Evolutionary conservation across 2,113 vertebrate genomes (phyloP).

Genomic region (Muntiacus reevesi): DNA sequence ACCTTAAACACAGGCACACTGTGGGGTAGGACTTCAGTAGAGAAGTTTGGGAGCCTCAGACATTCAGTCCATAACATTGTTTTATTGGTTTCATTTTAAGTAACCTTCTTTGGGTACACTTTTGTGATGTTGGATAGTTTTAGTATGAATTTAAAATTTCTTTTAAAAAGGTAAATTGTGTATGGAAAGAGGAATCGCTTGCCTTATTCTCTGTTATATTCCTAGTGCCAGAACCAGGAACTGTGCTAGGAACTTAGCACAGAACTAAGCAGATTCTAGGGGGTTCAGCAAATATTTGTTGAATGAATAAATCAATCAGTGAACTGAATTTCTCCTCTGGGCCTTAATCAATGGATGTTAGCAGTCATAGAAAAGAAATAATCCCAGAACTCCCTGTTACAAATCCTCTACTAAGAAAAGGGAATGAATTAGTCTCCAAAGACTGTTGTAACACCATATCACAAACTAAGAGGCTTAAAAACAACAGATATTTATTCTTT

Average conservation of each 20-base stretch:
- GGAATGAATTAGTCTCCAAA: neutral
- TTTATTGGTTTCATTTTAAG: neutral
- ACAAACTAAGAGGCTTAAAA: neutral
- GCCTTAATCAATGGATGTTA: neutral
- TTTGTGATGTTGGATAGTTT: neutral
- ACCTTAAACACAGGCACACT: neutral
- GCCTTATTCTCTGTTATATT: neutral
- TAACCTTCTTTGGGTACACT: neutral
- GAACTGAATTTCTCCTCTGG: neutral
- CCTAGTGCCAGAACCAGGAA: neutral
- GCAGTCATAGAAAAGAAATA: neutral
- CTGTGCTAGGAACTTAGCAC: neutral
- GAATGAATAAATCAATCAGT: constrained; percentile 19
- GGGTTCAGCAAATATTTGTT: neutral
- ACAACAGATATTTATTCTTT: neutral
- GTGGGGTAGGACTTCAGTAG: neutral
- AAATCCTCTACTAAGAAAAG: neutral
- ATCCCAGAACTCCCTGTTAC: neutral
- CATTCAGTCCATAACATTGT: neutral
- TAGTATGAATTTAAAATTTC: neutral
- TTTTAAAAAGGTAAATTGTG: neutral
- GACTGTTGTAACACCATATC: neutral
- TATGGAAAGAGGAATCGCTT: neutral
- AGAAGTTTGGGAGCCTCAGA: neutral
- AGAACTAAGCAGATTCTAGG: neutral